Evolutionary conservation across 2,888 invertebrate genomes (phyloP).

Genomic region (Thyatira batis): DNA sequence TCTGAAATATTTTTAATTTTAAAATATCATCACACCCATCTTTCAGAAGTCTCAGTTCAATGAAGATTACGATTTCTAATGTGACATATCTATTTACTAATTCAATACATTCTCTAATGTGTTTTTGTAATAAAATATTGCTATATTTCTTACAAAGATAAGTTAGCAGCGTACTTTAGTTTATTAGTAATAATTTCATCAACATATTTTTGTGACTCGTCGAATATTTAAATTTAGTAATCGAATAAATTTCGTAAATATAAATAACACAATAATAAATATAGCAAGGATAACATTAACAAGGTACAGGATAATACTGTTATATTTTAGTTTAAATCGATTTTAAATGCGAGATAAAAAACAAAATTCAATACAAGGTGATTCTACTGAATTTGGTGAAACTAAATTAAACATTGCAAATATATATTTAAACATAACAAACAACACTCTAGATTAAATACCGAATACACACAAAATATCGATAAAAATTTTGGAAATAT

Average conservation of each 20-base stretch:
- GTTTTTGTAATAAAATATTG: conserved; percentile 50
- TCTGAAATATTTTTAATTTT: conserved; percentile 7
- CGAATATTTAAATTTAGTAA: too few relatives aligned
- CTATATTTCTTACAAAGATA: conserved; percentile 30
- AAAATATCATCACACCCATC: not conserved
- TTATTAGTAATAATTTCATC: not conserved
- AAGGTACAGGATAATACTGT: not conserved
- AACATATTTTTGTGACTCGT: not conserved
- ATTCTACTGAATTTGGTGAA: not conserved
- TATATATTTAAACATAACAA: conserved; percentile 36
- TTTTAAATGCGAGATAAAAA: not conserved
- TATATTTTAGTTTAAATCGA: not conserved
- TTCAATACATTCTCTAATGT: not conserved
- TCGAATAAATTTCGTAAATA: not conserved
- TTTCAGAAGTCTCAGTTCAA: not conserved
- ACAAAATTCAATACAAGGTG: not conserved
- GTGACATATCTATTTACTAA: not conserved
- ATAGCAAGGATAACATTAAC: not conserved
- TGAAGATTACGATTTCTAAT: not conserved
- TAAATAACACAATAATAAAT: not conserved
- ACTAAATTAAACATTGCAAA: not conserved
- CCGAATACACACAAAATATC: conserved; percentile 32
- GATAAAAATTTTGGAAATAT: conserved; percentile 53
- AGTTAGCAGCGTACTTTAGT: conserved; percentile 23
- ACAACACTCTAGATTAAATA: conserved; percentile 38